phyloP scores from a whole-genome alignment of 2,797 vertebrate genomes.

The Leptoclinus maculatus region DNA sequence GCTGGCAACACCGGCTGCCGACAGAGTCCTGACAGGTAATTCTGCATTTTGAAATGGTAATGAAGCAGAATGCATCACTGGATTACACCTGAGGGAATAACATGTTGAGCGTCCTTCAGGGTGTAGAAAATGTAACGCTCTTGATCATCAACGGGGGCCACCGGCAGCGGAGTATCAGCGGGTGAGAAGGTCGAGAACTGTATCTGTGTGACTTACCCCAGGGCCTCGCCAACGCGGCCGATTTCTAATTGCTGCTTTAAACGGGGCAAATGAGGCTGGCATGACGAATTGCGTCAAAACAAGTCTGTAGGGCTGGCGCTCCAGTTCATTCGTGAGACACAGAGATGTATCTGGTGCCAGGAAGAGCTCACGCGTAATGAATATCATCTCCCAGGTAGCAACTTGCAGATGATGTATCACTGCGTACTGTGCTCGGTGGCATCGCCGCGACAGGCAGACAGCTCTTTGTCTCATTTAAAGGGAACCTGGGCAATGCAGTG shows the following conservation, averaged over 20 bases:
- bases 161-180: slow-evolving; percentile 42
- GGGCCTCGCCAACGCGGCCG: slow-evolving; percentile 67
- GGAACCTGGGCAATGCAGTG: slow-evolving; percentile 25
- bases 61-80: slow-evolving; percentile 73
- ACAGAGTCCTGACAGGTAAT: slow-evolving; percentile 77
- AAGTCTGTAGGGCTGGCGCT: slow-evolving; percentile 68
- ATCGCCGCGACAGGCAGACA: slow-evolving; percentile 27
- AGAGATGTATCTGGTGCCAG: slow-evolving; percentile 65
- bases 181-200: slow-evolving; percentile 69
- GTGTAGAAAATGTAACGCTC: slow-evolving; percentile 58
- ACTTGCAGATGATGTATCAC: slow-evolving; percentile 63
- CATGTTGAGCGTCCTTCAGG: slow-evolving; percentile 71
- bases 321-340: slow-evolving; percentile 72
- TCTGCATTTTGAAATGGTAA: slow-evolving; percentile 79
- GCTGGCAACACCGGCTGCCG: slow-evolving; percentile 71
- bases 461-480: slow-evolving; percentile 54
- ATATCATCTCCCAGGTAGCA: slow-evolving; percentile 72
- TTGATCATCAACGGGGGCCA: slow-evolving; percentile 69
- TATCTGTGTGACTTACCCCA: slow-evolving; percentile 76
- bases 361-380: slow-evolving; percentile 64
- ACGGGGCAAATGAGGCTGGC: slow-evolving; percentile 80
- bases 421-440: slow-evolving; percentile 42
- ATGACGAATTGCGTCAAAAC: slow-evolving; percentile 80
- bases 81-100: slow-evolving; percentile 67
- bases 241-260: slow-evolving; percentile 78